These are phyloP conservation scores for Epirrhoe tristata DNA, from an alignment of 2,888 invertebrate genomes.

Conservation along the genomic window DNA sequence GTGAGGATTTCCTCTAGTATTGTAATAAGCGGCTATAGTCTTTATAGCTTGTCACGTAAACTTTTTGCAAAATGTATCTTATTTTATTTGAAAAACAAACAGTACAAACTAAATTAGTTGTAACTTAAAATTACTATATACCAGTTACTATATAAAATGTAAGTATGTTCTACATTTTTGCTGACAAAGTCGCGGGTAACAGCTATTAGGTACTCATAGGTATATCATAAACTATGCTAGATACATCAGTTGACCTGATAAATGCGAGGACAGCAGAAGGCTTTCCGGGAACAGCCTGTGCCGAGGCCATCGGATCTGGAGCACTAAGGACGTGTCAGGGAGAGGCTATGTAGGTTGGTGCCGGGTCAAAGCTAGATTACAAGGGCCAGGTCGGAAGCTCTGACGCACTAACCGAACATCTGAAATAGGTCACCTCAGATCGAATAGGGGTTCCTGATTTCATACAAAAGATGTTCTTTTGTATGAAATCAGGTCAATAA, in stretches of 20 bases:
- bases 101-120: no score
- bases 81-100: no score
- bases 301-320: constrained; percentile 43
- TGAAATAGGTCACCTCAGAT: constrained; percentile 20
- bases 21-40: no score
- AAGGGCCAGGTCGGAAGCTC: constrained; percentile 20
- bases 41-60: no score
- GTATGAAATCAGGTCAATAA: background rate
- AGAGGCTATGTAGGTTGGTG: constrained; percentile 31
- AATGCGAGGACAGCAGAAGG: constrained; percentile 23
- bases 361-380: constrained; percentile 33
- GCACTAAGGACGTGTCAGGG: constrained; percentile 44
- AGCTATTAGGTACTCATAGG: no score
- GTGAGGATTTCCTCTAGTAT: no score
- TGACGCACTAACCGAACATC: constrained; percentile 1
- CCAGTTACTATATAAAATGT: no score
- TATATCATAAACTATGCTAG: background rate
- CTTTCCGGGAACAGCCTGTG: constrained; percentile 32
- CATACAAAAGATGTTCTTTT: no score
- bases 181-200: no score
- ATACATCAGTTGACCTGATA: constrained; percentile 37
- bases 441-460: background rate
- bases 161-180: no score
- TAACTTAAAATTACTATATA: no score
- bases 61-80: no score